These are phyloP conservation scores for Wiebesia pumilae DNA, from an alignment of 1,140 invertebrate genomes.

Conservation along the genomic window DNA sequence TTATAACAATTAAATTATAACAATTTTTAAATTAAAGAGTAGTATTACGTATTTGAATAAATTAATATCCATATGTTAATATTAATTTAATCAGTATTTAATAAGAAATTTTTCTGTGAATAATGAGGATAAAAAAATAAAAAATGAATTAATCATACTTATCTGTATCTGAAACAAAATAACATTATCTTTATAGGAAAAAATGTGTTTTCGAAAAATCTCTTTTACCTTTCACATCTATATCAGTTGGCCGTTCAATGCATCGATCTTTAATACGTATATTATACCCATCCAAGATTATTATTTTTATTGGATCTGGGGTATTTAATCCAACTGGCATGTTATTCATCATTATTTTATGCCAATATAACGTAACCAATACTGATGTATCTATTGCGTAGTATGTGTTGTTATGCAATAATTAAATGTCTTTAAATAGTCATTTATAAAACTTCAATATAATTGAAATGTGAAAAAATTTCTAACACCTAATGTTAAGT, in stretches of 20 bases:
- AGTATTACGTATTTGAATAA: not conserved
- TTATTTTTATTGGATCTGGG: not conserved
- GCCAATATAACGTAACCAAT: not conserved
- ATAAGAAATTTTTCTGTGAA: not conserved
- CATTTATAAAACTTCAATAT: too few species aligned
- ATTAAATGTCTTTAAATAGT: too few species aligned
- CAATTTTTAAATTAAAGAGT: not conserved
- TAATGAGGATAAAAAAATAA: too few species aligned
- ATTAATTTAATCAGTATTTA: not conserved
- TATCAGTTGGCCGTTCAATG: not conserved
- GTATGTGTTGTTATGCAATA: not conserved
- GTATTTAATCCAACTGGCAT: not conserved
- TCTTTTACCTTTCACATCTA: not conserved
- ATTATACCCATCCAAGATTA: not conserved
- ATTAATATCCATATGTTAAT: not conserved
- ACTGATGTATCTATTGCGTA: not conserved
- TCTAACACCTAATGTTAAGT: too few species aligned
- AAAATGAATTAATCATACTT: too few species aligned
- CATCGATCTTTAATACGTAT: not conserved
- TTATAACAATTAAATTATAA: not conserved
- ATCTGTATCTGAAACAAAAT: too few species aligned
- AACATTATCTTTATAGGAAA: too few species aligned
- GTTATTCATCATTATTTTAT: not conserved
- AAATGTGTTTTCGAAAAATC: not conserved
- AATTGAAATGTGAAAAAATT: too few species aligned